These are phyloP conservation scores for Glossosoma conforme DNA, from an alignment of 1,140 invertebrate species.

Conservation along the genomic window DNA sequence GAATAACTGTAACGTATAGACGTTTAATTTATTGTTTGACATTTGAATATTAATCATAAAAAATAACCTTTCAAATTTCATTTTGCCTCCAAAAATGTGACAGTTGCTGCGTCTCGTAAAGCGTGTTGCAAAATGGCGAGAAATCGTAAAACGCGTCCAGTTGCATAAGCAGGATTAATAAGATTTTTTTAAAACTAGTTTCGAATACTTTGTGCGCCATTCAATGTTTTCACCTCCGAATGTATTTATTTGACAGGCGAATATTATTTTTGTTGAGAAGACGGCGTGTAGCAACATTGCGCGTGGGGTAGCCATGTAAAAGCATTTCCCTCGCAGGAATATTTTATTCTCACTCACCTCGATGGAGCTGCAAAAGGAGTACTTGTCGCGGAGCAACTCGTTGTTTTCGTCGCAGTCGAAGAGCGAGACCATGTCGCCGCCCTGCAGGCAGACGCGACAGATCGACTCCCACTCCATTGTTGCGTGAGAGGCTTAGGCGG, in stretches of 20 bases:
- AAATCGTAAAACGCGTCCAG: no score
- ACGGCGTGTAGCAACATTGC: conserved; percentile 15
- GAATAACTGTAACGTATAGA: no score
- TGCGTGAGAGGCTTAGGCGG: no score
- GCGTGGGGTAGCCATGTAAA: conserved; percentile 47
- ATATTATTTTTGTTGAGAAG: conserved; percentile 2
- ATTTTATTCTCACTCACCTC: conserved; percentile 48
- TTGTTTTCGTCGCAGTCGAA: conserved; percentile 52
- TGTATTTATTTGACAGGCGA: conserved; percentile 15
- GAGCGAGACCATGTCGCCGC: conserved; percentile 50
- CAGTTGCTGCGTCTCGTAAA: no score
- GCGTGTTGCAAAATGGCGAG: no score
- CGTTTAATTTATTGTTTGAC: no score
- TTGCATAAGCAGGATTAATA: no score
- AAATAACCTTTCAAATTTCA: no score
- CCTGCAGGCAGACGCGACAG: conserved; percentile 53
- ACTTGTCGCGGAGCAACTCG: conserved; percentile 54
- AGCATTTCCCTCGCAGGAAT: conserved; percentile 41
- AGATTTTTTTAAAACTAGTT: no score
- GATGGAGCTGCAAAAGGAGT: conserved; percentile 50
- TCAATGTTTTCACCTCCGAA: conserved; percentile 22
- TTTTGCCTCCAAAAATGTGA: no score
- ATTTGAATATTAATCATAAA: no score
- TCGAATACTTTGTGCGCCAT: no score
- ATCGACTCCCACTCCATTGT: conserved; percentile 55